phyloP scores from a whole-genome alignment of 2,888 invertebrate species.

The Acrocyrtus sp. region DNA sequence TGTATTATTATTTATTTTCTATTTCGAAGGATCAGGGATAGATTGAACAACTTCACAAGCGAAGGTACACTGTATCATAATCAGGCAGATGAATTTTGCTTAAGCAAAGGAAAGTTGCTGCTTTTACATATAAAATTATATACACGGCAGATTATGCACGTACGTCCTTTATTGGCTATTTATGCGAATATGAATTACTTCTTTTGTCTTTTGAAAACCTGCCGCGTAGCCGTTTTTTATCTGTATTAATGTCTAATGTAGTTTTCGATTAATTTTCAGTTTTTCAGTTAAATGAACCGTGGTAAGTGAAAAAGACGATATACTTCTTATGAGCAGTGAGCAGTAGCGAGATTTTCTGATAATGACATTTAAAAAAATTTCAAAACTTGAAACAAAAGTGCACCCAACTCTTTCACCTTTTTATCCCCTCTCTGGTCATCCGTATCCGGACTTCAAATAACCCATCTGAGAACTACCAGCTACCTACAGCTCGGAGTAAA shows the following conservation, averaged over 20 bases:
- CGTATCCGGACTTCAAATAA: no score
- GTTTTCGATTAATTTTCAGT: not conserved
- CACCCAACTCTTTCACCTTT: no score
- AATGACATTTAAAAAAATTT: no score
- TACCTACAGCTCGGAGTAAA: no score
- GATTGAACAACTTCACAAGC: not conserved
- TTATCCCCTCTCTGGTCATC: no score
- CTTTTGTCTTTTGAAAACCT: not conserved
- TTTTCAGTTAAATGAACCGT: not conserved
- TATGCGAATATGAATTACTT: not conserved
- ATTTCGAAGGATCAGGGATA: not conserved
- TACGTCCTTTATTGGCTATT: not conserved
- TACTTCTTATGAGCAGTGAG: no score
- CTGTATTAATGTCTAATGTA: not conserved
- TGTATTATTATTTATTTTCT: not conserved
- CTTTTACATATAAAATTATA: not conserved
- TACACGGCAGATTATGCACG: not conserved
- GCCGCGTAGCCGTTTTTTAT: not conserved
- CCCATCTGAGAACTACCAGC: no score
- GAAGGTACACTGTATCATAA: no score
- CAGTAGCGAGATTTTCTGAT: no score
- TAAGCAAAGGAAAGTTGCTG: not conserved
- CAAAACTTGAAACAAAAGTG: no score
- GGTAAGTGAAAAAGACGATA: no score
- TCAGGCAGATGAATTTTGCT: slow-evolving; percentile 20